Evolutionary conservation across 30 jellyfish, hydroid and myxozoan genomes (phyloP).

Genomic region (Turritopsis rubra): DNA sequence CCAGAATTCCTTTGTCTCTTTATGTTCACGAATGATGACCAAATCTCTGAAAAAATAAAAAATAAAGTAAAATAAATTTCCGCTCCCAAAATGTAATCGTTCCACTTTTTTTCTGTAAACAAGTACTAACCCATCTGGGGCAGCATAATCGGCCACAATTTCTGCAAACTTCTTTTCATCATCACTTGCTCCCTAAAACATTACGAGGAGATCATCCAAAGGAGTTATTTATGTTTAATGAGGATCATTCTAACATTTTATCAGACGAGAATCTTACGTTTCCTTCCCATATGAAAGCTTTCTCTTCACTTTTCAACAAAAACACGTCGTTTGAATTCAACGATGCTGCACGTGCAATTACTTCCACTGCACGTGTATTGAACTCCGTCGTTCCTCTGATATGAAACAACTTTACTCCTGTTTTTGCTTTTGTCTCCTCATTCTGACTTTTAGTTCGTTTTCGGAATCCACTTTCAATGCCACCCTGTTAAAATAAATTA

Average conservation of each 20-base stretch:
- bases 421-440: constrained; percentile 47
- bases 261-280: constrained; percentile 32
- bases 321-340: constrained; percentile 90
- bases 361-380: constrained; percentile 97
- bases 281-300: constrained; percentile 93
- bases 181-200: constrained; percentile 87
- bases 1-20: constrained; percentile 89
- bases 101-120: background rate
- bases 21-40: constrained; percentile 62
- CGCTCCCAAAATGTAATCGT: background rate
- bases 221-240: background rate
- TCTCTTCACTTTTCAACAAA: constrained; percentile 45
- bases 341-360: constrained; percentile 90
- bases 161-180: constrained; percentile 80
- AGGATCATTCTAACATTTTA: background rate
- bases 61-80: background rate
- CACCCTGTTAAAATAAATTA: constrained; percentile 58
- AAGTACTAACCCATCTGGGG: constrained; percentile 80
- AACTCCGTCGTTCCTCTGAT: constrained; percentile 87
- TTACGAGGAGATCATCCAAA: background rate
- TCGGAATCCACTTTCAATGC: constrained; percentile 88
- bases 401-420: constrained; percentile 72
- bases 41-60: constrained; percentile 41
- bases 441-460: constrained; percentile 34
- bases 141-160: constrained; percentile 63